phyloP scores from a whole-genome alignment of 2,888 invertebrate species.

The Tipula unca region DNA sequence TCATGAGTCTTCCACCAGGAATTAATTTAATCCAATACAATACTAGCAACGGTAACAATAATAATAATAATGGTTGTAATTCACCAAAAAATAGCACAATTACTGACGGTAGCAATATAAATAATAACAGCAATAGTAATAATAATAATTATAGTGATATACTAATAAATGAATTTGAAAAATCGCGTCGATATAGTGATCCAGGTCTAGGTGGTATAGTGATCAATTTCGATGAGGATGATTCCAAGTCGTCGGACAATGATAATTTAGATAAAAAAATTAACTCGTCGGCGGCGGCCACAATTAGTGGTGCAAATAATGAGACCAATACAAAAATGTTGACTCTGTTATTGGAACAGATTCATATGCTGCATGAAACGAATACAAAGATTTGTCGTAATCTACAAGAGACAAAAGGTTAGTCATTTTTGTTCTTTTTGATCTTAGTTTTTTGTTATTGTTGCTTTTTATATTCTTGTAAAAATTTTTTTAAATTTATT shows the following conservation, averaged over 20 bases:
- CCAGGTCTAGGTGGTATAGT: slow-evolving; percentile 40
- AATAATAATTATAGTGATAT: slow-evolving; percentile 21
- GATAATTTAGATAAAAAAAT: background rate
- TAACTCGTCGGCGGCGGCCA: slow-evolving; percentile 31
- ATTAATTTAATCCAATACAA: slow-evolving; percentile 42
- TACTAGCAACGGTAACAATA: slow-evolving; percentile 16
- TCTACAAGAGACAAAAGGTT: slow-evolving; percentile 63
- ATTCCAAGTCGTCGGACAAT: background rate
- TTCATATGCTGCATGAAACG: slow-evolving; percentile 57
- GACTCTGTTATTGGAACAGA: slow-evolving; percentile 59
- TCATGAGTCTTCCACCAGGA: slow-evolving; percentile 62
- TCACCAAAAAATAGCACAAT: background rate
- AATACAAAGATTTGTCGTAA: slow-evolving; percentile 69
- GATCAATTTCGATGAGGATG: slow-evolving; percentile 39
- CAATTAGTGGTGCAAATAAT: slow-evolving; percentile 30
- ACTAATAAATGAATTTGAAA: slow-evolving; percentile 17
- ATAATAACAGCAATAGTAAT: slow-evolving; percentile 23
- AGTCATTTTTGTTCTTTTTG: slow-evolving; percentile 27
- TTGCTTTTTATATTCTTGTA: slow-evolving; percentile 16
- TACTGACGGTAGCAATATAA: background rate
- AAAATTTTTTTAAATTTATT: slow-evolving; percentile 26
- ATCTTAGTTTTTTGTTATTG: background rate
- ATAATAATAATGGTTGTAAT: slow-evolving; percentile 21
- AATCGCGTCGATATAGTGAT: slow-evolving; percentile 41
- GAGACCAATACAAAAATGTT: slow-evolving; percentile 37